A percentile compares a stretch with the other conserved stretches of the same genome.
Evolutionary conservation across 2,888 invertebrate species (phyloP).

Genomic region (Merodon equestris): DNA sequence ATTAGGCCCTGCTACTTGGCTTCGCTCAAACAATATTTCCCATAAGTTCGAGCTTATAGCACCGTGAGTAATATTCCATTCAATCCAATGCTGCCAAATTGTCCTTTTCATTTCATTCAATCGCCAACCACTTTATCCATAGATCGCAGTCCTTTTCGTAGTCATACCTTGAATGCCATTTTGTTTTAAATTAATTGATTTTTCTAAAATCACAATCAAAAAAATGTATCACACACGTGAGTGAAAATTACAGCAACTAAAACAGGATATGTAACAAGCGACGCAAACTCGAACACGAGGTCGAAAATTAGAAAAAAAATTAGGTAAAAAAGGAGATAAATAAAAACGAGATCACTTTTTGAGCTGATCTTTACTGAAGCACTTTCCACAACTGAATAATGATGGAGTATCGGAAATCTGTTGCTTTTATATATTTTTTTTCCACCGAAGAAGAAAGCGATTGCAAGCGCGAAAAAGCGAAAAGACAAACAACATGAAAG

Average conservation of each 20-base stretch:
- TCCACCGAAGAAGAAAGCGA: conserved; percentile 77
- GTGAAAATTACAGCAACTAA: neutral
- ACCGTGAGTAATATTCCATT: no score
- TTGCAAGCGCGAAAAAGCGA: conserved; percentile 52
- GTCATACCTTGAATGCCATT: conserved; percentile 73
- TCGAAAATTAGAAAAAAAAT: conserved; percentile 28
- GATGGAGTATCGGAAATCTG: conserved; percentile 76
- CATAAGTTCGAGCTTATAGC: no score
- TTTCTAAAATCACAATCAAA: neutral
- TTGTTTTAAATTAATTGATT: conserved; percentile 37
- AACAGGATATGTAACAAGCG: conserved; percentile 35
- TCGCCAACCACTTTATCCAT: conserved; percentile 3
- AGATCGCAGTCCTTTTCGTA: conserved; percentile 17
- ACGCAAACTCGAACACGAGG: conserved; percentile 10
- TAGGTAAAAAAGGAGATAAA: conserved; percentile 19
- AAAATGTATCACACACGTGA: conserved; percentile 28
- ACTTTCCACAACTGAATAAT: conserved; percentile 79
- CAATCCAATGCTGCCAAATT: neutral
- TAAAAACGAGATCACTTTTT: conserved; percentile 67
- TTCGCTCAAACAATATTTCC: no score
- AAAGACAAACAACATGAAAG: conserved; percentile 13
- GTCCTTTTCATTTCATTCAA: conserved; percentile 10
- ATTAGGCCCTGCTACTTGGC: no score
- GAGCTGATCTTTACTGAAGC: conserved; percentile 76
- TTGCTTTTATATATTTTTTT: conserved; percentile 78